Base-by-base conservation (phyloP, 2,113 vertebrate species). In the Hydrochoerus hydrochaeris region DNA sequence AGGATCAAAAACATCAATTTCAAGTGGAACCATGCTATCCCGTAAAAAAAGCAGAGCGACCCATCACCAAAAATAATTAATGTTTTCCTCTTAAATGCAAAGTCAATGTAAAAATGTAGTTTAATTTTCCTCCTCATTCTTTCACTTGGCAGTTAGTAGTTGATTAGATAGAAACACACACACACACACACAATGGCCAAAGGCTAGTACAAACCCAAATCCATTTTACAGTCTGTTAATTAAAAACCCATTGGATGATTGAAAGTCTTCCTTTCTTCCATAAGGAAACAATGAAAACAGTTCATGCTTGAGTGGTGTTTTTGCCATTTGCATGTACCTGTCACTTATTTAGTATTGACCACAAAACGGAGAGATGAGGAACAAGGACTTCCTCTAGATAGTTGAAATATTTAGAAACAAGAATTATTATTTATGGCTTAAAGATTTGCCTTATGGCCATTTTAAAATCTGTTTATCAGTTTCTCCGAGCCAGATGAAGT, bases 401-500 rank as follows among this genome's bases (percentile, higher is more conserved):
- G 7, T 69, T 71, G 52, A 78, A 84, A 63, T 62, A 58, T 85
- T 89, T 88, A 62, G 12, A 96, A 93, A 41, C 16, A 19, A 88
- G 35, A 57, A 73, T 8, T 52, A 63, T 9, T 22, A 24, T 24
- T 49, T 46, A 52, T 30, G 22, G 4, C 52, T 94, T 75, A 32
- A 87, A 90, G 13, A 49, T 38, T 17, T 85, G 44, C 44, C 38
- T 93, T n/a, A 35, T 38, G 65, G 32, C 7, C 54, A 54, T 44
- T 63, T 80, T 78, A 14, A 89, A 93, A 80, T 85, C 14, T 81
- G 28, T 63, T 78, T 78, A 83, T 69, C 19, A 38, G 0, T 80
- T 20, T 90, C 71, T 81, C 32, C 82, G 87, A 88, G 9, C 24
- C n/a, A 78, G 4, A 28, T 44, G 75, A 73, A 46, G 67, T 89